Evolutionary conservation across 2,797 vertebrate genomes (phyloP).

Genomic region (Pseudopleuronectes americanus): DNA sequence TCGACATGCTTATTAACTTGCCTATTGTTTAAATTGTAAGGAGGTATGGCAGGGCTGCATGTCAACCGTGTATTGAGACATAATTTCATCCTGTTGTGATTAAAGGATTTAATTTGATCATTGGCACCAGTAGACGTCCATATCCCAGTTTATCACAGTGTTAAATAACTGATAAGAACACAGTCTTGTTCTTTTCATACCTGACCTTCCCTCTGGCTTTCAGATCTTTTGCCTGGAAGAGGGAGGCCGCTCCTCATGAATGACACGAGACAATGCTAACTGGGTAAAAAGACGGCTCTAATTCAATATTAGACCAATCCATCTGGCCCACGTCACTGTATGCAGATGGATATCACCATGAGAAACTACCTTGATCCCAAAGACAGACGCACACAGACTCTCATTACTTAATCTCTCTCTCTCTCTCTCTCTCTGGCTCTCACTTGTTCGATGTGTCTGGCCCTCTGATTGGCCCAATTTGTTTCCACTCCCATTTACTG

Average conservation of each 20-base stretch:
- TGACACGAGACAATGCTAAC: conserved; percentile 62
- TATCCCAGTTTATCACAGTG: background rate
- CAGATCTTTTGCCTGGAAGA: background rate
- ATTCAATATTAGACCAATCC: conserved; percentile 83
- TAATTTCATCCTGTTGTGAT: background rate
- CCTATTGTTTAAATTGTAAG: too few relatives aligned
- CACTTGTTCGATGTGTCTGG: conserved; percentile 23
- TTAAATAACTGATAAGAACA: background rate
- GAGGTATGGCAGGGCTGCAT: background rate
- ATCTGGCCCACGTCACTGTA: conserved; percentile 69
- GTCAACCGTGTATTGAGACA: background rate
- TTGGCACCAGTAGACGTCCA: background rate
- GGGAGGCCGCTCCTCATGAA: conserved; percentile 48
- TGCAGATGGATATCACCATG: conserved; percentile 71
- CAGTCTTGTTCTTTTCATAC: background rate
- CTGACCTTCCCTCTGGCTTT: background rate
- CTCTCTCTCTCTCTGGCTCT: conserved; percentile 16
- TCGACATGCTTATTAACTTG: too few relatives aligned
- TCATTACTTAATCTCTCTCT: conserved; percentile 48
- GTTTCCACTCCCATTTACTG: conserved; percentile 20
- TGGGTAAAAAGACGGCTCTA: conserved; percentile 70
- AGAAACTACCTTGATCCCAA: conserved; percentile 76
- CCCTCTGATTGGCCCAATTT: conserved; percentile 32
- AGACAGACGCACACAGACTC: conserved; percentile 58
- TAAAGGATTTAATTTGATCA: background rate